phyloP scores from a whole-genome alignment of 2,797 vertebrate genomes.

The Cyclopterus lumpus region DNA sequence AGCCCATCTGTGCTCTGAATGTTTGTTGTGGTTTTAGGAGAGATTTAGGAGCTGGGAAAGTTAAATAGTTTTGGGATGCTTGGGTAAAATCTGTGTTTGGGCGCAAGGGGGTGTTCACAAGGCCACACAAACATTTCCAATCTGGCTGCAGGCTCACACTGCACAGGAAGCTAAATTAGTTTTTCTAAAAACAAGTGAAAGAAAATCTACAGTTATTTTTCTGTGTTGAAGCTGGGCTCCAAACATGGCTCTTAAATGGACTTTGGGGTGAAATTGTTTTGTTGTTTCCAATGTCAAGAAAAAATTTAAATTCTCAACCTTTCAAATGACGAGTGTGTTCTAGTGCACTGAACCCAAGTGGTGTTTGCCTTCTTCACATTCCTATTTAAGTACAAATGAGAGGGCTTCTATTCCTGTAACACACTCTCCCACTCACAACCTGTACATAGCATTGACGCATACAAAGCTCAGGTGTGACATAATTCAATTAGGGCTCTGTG shows the following conservation, averaged over 20 bases:
- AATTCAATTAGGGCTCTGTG: conserved; percentile 33
- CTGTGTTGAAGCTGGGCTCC: neutral
- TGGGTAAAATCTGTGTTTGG: conserved; percentile 52
- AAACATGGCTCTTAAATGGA: neutral
- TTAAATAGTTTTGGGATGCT: conserved; percentile 53
- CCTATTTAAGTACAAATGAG: conserved; percentile 21
- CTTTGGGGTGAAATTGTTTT: neutral
- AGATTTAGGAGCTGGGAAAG: conserved; percentile 57
- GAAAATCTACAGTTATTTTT: neutral
- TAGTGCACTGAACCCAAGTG: neutral
- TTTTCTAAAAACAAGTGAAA: conserved; percentile 14
- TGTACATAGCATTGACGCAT: conserved; percentile 42
- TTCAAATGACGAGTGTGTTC: neutral
- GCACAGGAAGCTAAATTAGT: conserved; percentile 20
- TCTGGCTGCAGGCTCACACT: conserved; percentile 33
- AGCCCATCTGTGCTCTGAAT: conserved; percentile 56
- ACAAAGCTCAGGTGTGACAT: conserved; percentile 54
- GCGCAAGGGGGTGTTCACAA: conserved; percentile 43
- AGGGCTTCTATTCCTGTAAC: conserved; percentile 43
- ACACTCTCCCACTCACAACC: neutral
- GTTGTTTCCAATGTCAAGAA: neutral
- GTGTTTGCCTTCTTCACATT: conserved; percentile 26
- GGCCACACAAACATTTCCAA: conserved; percentile 57
- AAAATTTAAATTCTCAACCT: neutral
- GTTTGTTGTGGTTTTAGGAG: conserved; percentile 65